Evolutionary conservation across 1,140 invertebrate genomes (phyloP).

Genomic region (Rhynchophorus ferrugineus): DNA sequence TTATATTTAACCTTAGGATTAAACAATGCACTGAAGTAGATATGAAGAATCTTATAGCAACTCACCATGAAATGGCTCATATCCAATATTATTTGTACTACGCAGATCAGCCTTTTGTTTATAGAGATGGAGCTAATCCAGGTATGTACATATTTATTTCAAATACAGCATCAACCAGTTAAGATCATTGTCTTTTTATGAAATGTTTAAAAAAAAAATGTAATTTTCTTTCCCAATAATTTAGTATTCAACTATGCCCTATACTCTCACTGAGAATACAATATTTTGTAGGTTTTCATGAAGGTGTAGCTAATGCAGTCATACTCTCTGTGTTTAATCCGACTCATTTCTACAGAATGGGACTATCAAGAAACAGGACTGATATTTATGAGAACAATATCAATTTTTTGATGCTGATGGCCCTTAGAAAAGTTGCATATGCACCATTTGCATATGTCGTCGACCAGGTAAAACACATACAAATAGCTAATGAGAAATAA

Average conservation of each 20-base stretch:
- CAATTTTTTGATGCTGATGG: slow-evolving; percentile 74
- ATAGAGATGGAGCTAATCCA: slow-evolving; percentile 71
- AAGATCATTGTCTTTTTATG: too few species aligned
- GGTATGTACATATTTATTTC: slow-evolving; percentile 43
- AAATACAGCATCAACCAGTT: too few species aligned
- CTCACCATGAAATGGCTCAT: slow-evolving; percentile 82
- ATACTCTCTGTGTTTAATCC: slow-evolving; percentile 67
- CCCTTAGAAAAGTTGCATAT: slow-evolving; percentile 75
- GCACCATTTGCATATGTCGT: slow-evolving; percentile 69
- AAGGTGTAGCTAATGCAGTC: slow-evolving; percentile 82
- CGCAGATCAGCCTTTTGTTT: slow-evolving; percentile 62
- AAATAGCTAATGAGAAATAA: too few species aligned
- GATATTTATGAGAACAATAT: slow-evolving; percentile 64
- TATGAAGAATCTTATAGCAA: slow-evolving; percentile 69
- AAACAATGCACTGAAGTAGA: slow-evolving; percentile 83
- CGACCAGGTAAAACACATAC: slow-evolving; percentile 61
- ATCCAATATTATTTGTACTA: slow-evolving; percentile 80
- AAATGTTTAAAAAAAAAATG: too few species aligned
- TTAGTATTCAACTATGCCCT: not conserved
- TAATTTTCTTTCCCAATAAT: not conserved
- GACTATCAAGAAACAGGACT: slow-evolving; percentile 60
- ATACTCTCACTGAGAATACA: not conserved
- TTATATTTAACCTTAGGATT: slow-evolving; percentile 61
- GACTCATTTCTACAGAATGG: slow-evolving; percentile 64
- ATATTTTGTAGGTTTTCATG: slow-evolving; percentile 65